A percentile compares a stretch with the other conserved stretches of the same genome.
Evolutionary conservation across 2,888 invertebrate species (phyloP).

Genomic region (Mythimna vitellina): DNA sequence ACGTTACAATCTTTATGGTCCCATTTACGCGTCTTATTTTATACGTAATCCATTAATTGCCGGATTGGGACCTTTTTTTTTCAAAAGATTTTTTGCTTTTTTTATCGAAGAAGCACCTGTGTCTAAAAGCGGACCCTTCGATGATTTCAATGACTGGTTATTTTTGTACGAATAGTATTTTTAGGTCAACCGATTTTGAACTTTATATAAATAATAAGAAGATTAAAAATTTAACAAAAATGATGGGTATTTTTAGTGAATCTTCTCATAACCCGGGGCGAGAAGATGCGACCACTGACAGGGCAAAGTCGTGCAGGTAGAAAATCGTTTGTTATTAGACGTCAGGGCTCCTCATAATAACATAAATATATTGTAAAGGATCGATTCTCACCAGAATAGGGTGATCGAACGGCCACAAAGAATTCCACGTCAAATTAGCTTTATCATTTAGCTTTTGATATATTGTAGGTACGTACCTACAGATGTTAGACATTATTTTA

Average conservation of each 20-base stretch:
- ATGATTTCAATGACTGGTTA: conserved; percentile 86
- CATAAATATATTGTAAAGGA: conserved; percentile 74
- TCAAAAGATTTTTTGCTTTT: conserved; percentile 70
- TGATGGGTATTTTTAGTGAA: conserved; percentile 70
- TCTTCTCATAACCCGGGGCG: conserved; percentile 76
- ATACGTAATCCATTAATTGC: conserved; percentile 85
- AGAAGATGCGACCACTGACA: conserved; percentile 83
- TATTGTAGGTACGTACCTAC: conserved; percentile 33
- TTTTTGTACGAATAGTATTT: conserved; percentile 77
- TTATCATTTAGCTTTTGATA: conserved; percentile 62
- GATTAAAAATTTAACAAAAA: conserved; percentile 23
- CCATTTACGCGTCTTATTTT: conserved; percentile 80
- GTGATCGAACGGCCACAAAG: conserved; percentile 65
- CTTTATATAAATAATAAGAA: not conserved
- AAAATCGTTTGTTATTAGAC: conserved; percentile 84
- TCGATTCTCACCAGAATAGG: conserved; percentile 66
- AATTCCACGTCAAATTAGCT: conserved; percentile 72
- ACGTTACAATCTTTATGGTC: conserved; percentile 65
- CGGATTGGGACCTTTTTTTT: conserved; percentile 75
- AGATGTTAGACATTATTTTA: conserved; percentile 42
- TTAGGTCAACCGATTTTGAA: conserved; percentile 30
- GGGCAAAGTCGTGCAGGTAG: conserved; percentile 82
- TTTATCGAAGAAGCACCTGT: conserved; percentile 83
- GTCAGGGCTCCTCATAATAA: conserved; percentile 74
- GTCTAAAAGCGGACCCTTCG: conserved; percentile 76